Percentiles rank a stretch among this genome's conserved stretches.
Evolutionary conservation across 2,888 invertebrate genomes (phyloP).

Genomic region (Coenonympha glycerion): DNA sequence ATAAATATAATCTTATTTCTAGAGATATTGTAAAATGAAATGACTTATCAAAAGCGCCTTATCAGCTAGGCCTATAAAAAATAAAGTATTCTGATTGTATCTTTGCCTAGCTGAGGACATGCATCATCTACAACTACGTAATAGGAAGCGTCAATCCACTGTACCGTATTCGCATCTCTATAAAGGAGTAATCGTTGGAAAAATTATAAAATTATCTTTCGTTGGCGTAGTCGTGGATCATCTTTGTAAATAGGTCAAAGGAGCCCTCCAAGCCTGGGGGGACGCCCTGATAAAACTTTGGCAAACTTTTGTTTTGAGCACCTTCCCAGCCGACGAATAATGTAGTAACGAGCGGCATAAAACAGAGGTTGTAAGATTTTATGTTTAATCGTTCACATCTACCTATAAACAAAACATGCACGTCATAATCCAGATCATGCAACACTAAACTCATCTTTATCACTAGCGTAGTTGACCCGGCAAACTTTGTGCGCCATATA

Average conservation of each 20-base stretch:
- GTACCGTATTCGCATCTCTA: conserved; percentile 4
- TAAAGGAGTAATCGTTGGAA: conserved; percentile 12
- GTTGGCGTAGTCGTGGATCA: conserved; percentile 43
- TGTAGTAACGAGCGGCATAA: conserved; percentile 28
- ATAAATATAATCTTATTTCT: too few relatives aligned
- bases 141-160: too few relatives aligned
- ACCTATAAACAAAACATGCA: neutral
- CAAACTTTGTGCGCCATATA: too few relatives aligned
- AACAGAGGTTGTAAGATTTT: neutral
- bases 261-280: conserved; percentile 47
- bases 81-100: too few relatives aligned
- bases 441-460: neutral
- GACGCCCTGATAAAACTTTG: conserved; percentile 66
- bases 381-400: neutral
- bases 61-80: too few relatives aligned
- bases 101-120: too few relatives aligned
- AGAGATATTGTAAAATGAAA: too few relatives aligned
- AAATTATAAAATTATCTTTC: conserved; percentile 28
- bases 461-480: too few relatives aligned
- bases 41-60: too few relatives aligned
- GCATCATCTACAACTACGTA: too few relatives aligned
- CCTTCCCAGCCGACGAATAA: conserved; percentile 43
- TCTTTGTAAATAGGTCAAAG: conserved; percentile 71
- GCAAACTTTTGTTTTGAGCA: conserved; percentile 73
- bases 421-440: too few relatives aligned